These are phyloP conservation scores for Anabas testudineus DNA, from an alignment of 2,797 vertebrate species.

Conservation along the genomic window DNA sequence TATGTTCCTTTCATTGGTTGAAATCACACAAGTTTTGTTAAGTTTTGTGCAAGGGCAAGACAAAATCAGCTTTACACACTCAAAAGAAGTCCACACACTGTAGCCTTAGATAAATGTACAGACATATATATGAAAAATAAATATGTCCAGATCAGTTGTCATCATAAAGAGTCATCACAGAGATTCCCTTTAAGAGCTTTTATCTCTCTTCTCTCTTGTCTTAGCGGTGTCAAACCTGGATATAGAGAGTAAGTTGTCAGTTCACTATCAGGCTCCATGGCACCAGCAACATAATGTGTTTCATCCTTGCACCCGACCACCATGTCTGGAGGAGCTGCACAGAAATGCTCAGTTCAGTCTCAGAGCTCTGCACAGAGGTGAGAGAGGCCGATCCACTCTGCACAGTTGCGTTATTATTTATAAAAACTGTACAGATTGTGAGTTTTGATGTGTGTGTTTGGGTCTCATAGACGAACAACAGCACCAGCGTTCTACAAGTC, in stretches of 20 bases:
- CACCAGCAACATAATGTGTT: conserved; percentile 96
- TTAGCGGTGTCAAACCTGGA: conserved; percentile 98
- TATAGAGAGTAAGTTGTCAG: conserved; percentile 93
- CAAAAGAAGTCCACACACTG: too few relatives aligned
- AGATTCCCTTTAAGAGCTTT: conserved; percentile 7
- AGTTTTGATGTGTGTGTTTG: conserved; percentile 18
- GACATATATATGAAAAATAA: not conserved
- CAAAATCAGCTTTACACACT: too few relatives aligned
- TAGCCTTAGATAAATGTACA: not conserved
- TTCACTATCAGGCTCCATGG: conserved; percentile 94
- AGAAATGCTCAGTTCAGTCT: conserved; percentile 92
- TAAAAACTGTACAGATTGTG: not conserved
- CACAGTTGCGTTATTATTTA: not conserved
- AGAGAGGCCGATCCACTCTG: not conserved
- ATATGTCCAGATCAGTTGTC: not conserved
- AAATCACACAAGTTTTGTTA: not conserved
- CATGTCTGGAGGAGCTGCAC: conserved; percentile 95
- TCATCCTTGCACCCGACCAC: conserved; percentile 89
- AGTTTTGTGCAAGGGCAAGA: not conserved
- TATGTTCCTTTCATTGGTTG: not conserved
- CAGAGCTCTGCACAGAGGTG: conserved; percentile 92
- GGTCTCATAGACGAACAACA: conserved; percentile 89
- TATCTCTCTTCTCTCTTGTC: conserved; percentile 35
- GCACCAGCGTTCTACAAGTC: conserved; percentile 87
- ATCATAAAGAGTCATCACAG: not conserved